These are phyloP conservation scores for Phoeniculus purpureus DNA, from an alignment of 2,797 vertebrate species.

Conservation along the genomic window DNA sequence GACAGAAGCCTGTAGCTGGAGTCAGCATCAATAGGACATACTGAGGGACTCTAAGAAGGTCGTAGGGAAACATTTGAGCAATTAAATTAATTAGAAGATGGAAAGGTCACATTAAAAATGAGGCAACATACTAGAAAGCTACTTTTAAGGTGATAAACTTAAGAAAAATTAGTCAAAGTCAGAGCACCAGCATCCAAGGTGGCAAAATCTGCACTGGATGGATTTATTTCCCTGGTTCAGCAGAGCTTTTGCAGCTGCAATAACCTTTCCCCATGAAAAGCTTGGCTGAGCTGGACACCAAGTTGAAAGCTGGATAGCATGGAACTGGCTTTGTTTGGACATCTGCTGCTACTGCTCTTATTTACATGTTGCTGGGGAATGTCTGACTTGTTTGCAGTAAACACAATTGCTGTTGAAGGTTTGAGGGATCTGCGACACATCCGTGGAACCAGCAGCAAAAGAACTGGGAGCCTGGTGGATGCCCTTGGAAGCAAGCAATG, in stretches of 20 bases:
- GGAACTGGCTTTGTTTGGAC: slow-evolving; percentile 23
- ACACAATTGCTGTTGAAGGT: not conserved
- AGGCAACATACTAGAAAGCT: not conserved
- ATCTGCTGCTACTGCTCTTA: slow-evolving; percentile 51
- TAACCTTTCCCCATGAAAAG: not conserved
- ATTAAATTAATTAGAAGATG: not conserved
- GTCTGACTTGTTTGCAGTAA: slow-evolving; percentile 42
- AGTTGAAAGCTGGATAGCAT: slow-evolving; percentile 21
- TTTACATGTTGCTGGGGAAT: slow-evolving; percentile 25
- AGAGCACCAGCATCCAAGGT: not conserved
- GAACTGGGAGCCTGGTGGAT: not conserved
- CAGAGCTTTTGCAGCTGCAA: not conserved
- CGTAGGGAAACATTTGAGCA: not conserved
- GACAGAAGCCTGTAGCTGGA: not conserved
- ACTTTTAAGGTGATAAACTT: not conserved
- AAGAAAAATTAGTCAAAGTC: not conserved
- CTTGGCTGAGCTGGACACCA: not conserved
- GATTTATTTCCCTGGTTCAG: not conserved
- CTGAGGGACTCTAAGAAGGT: not conserved
- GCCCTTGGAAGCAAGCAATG: not conserved
- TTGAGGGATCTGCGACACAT: not conserved
- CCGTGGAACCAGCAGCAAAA: not conserved
- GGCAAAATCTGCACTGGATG: not conserved
- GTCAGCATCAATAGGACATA: not conserved
- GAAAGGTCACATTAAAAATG: not conserved